These are phyloP conservation scores for Caenorhabditis sp. DNA, from an alignment of 2,888 invertebrate species.

Conservation along the genomic window DNA sequence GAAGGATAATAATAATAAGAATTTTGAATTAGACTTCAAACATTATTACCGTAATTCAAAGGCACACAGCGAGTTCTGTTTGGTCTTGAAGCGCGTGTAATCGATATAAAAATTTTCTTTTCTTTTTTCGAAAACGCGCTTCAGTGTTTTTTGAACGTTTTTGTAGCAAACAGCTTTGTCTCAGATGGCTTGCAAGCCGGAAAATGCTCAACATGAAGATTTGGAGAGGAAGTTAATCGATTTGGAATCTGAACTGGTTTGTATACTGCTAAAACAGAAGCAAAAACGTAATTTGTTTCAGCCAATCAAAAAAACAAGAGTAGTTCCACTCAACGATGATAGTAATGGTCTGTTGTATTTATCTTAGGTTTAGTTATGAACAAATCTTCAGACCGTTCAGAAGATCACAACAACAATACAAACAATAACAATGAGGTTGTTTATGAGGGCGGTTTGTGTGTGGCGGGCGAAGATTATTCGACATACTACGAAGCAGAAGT, in stretches of 20 bases:
- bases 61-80: not conserved
- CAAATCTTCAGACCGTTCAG: not conserved
- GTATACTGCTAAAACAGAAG: not conserved
- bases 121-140: not conserved
- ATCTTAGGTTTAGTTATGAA: too few species aligned
- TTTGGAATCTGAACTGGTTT: not conserved
- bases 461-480: not conserved
- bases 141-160: too few species aligned
- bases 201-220: too few species aligned
- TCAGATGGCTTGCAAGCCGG: too few species aligned
- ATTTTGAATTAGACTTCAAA: not conserved
- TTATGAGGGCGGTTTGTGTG: not conserved
- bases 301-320: not conserved
- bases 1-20: too few species aligned
- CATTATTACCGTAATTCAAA: not conserved
- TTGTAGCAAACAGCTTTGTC: too few species aligned
- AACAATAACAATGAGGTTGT: not conserved
- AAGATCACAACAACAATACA: not conserved
- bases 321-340: not conserved
- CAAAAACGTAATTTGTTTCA: not conserved
- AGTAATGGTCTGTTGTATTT: too few species aligned
- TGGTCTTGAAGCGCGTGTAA: not conserved
- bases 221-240: too few species aligned
- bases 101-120: not conserved
- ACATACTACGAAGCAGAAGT: not conserved